Base-by-base conservation (phyloP, 2,888 invertebrate genomes). In the Junonia oenone region DNA sequence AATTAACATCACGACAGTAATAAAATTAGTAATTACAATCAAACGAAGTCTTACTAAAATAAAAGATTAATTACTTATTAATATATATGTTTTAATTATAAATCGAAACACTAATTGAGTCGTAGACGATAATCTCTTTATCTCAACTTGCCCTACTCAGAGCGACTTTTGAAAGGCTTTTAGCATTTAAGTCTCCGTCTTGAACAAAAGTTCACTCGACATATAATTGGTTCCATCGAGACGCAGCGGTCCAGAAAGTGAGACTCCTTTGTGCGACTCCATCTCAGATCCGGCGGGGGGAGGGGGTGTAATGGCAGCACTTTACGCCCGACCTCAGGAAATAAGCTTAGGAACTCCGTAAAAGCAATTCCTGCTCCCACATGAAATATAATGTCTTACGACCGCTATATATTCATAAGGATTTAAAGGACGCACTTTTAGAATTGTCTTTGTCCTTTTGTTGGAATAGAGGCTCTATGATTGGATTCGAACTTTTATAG, bases 331-430 rank as follows among this genome's bases (percentile, higher is more conserved):
- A 75, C 81, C 81, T 75, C 85, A 83, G 89, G 89, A 89, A 90
- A 89, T 90, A 89, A 90, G 89, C 90, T 89, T 86, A 85, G 81
- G 81, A 88, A 89, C 86, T 88, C 79, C 81, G 78, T 90, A 88
- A 90, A 89, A 90, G 90, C 88, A 83, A 88, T 88, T 88, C 75
- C 81, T 76, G 67, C 82, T 85, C 83, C 63, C 85, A 81, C 80
- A 84, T 86, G 83, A 88, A 88, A 88, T 89, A 88, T 89, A 85
- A 87, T 75, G 78, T 78, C 74, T 75, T 78, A 80, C 80, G 85
- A 83, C 82, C 83, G 81, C 79, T 86, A 79, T 80, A 82, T 86
- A 87, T 87, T 86, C 85, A 86, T 88, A 82, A 83, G 88, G 87
- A 82, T 82, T 85, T 84, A 75, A 76, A 71, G 76, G 81, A 79